Evolutionary conservation across 1,140 invertebrate genomes (phyloP).

Genomic region (Andricus grossulariae): DNA sequence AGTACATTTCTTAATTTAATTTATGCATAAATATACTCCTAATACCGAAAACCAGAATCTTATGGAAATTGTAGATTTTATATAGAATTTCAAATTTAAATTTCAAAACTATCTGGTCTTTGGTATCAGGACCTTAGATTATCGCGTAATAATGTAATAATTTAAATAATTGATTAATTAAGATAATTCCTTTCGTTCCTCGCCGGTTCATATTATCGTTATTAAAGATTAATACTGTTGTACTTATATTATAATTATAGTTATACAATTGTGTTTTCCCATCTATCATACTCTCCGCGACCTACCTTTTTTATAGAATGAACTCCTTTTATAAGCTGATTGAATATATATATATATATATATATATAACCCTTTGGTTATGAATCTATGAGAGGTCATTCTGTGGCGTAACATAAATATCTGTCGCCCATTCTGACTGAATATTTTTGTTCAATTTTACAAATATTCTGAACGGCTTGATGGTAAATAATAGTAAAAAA

Average conservation of each 20-base stretch:
- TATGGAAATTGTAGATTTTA: neutral
- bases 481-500: too few relatives aligned
- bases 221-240: constrained; percentile 69
- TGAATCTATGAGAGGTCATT: too few relatives aligned
- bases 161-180: constrained; percentile 59
- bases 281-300: constrained; percentile 16
- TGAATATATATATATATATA: too few relatives aligned
- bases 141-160: constrained; percentile 56
- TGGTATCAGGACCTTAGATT: neutral
- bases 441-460: too few relatives aligned
- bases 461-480: too few relatives aligned
- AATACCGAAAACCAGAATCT: constrained; percentile 4
- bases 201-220: constrained; percentile 48
- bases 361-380: too few relatives aligned
- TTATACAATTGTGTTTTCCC: constrained; percentile 49
- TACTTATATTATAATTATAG: constrained; percentile 63
- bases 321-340: neutral
- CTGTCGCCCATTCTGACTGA: too few relatives aligned
- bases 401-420: too few relatives aligned
- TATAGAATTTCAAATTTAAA: neutral
- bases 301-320: neutral
- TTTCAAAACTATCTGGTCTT: neutral
- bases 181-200: constrained; percentile 53
- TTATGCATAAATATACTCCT: neutral
- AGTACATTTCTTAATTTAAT: neutral